Base-by-base conservation (phyloP, 92 coral and sea anemone species). In the Paragorgia papillata region DNA sequence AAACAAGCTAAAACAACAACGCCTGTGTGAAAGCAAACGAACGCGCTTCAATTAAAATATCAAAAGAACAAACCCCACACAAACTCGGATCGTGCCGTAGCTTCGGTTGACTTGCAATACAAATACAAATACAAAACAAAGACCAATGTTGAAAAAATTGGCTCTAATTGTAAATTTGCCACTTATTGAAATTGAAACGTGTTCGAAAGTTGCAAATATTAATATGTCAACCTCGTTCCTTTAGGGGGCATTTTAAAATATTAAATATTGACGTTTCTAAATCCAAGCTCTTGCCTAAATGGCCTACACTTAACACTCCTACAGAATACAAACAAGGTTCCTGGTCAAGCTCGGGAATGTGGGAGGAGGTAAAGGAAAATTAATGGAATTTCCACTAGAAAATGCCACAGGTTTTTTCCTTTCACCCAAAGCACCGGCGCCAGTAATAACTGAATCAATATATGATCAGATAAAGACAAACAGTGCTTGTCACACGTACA, bases 111-210 rank as follows among this genome's bases (percentile, higher is more conserved):
- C 22, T 56, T 22, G 33, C 33, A 56, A 56, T 10, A 28, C 62
- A 56, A 56, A 56, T 15, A 15, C 53, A 15, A 46, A n/a, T n/a
- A n/a, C n/a, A 37, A 37, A 4, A 46, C 17, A 7, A 46, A 19
- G 68, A 24, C 43, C 9, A n/a, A 37, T 60, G 21, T 44, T 49
- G 19, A 33, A 12, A 18, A 13, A 63, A 29, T 7, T 17, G n/a
- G 27, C 58, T 71, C 63, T 70, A 55, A 71, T 71, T 54, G 31
- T 1, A 8, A 71, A 33, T 6, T 71, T 71, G 64, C 65, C 43
- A 53, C 64, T 27, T 8, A 54, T 6, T 32, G 37, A 53, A 44
- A 44, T 22, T 19, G 15, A 21, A 18, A 50, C 29, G 35, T 30
- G 49, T 53, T 26, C 21, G 30, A 25, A 29, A 18, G n/a, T 30